These are phyloP conservation scores for Pediacus dermestoides DNA, from an alignment of 2,888 invertebrate species.

Conservation along the genomic window DNA sequence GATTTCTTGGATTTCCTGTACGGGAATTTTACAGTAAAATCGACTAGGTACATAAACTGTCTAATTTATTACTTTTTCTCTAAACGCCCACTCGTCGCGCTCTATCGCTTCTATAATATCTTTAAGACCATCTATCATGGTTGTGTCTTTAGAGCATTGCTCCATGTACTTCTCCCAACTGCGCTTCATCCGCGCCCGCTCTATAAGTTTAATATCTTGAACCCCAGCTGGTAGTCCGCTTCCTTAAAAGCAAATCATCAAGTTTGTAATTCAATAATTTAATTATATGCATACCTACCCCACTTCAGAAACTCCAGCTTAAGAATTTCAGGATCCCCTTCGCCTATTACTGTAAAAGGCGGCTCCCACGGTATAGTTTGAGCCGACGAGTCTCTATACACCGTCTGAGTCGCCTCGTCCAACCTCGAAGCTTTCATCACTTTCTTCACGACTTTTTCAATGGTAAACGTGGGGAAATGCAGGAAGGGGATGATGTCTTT, in stretches of 20 bases:
- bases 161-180: conserved; percentile 61
- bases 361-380: conserved; percentile 79
- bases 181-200: conserved; percentile 64
- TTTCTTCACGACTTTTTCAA: conserved; percentile 30
- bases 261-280: neutral
- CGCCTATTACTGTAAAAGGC: conserved; percentile 51
- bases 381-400: conserved; percentile 70
- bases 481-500: conserved; percentile 27
- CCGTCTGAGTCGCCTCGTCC: conserved; percentile 58
- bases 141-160: conserved; percentile 51
- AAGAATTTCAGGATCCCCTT: conserved; percentile 62
- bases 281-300: conserved; percentile 32
- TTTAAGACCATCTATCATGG: conserved; percentile 59
- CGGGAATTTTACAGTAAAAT: neutral
- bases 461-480: conserved; percentile 29
- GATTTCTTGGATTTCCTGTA: conserved; percentile 58
- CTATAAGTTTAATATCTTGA: conserved; percentile 62
- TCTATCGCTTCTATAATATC: conserved; percentile 76
- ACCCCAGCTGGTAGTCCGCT: conserved; percentile 61
- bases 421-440: no score
- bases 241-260: conserved; percentile 40
- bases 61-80: conserved; percentile 60
- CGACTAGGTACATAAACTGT: neutral
- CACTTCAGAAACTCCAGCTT: conserved; percentile 55
- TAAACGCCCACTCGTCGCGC: conserved; percentile 76